A percentile compares a stretch with the other conserved stretches of the same genome.
phyloP scores from a whole-genome alignment of 2,888 invertebrate species.

The Plebejus melissa region DNA sequence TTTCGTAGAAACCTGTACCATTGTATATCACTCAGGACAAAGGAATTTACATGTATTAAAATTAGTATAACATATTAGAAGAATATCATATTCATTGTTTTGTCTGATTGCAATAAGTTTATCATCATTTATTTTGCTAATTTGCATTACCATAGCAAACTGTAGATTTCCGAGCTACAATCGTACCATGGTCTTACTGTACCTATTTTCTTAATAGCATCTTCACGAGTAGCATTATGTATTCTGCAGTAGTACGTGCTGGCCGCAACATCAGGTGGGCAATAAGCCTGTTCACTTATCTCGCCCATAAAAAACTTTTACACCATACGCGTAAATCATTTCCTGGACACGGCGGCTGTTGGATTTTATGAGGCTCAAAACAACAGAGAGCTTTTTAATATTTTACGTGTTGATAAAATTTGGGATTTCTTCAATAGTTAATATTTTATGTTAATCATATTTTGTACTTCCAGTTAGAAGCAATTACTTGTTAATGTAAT shows the following conservation, averaged over 20 bases:
- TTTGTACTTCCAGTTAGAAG: no score
- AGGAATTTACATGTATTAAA: no score
- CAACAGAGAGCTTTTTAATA: not conserved
- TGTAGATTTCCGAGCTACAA: not conserved
- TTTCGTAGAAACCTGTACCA: no score
- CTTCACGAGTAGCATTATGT: not conserved
- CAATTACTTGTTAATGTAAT: no score
- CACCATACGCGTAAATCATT: constrained; percentile 26
- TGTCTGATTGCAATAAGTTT: no score
- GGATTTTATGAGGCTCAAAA: constrained; percentile 19
- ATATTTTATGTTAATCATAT: not conserved
- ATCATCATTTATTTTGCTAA: not conserved
- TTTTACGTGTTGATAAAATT: not conserved
- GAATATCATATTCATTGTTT: no score
- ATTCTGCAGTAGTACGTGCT: constrained; percentile 21
- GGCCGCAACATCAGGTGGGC: constrained; percentile 24
- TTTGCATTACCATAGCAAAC: not conserved
- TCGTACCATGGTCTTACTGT: not conserved
- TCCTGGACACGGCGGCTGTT: constrained; percentile 22
- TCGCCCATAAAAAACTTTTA: constrained; percentile 26
- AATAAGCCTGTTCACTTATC: constrained; percentile 25
- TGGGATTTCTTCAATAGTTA: not conserved
- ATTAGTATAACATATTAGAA: no score
- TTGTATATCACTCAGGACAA: no score
- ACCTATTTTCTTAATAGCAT: not conserved